Evolutionary conservation across 1,140 invertebrate species (phyloP).

Genomic region (Brachionus rubens): DNA sequence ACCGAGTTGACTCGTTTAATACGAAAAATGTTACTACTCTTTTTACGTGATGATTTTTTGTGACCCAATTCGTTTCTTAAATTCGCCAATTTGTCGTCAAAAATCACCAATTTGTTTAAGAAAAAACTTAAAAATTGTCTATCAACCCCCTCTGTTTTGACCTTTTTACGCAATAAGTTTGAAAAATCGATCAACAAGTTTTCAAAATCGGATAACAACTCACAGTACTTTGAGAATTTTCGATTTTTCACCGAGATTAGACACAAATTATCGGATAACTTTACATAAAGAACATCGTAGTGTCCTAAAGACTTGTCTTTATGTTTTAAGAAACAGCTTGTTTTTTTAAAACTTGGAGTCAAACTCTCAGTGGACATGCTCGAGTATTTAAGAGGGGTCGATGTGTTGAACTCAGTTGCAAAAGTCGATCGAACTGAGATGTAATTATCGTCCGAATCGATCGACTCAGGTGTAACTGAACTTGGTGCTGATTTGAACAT

Average conservation of each 20-base stretch:
- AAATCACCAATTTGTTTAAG: conserved; percentile 19
- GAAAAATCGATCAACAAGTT: conserved; percentile 3
- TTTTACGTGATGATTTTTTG: no score
- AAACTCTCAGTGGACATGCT: not conserved
- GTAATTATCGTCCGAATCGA: not conserved
- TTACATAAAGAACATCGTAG: conserved; percentile 42
- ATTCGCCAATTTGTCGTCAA: conserved; percentile 11
- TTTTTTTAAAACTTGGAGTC: not conserved
- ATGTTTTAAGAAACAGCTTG: not conserved
- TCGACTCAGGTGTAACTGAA: not conserved
- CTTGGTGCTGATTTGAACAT: not conserved
- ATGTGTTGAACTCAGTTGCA: not conserved
- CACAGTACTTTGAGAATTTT: not conserved
- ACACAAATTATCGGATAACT: not conserved
- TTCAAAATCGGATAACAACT: conserved; percentile 33
- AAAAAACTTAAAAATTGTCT: conserved; percentile 41
- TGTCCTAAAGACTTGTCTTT: not conserved
- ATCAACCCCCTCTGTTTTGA: not conserved
- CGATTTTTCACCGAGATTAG: conserved; percentile 9
- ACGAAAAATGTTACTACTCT: no score
- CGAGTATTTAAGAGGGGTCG: no score
- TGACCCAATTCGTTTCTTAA: conserved; percentile 17
- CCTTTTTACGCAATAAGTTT: not conserved
- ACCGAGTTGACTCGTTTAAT: no score
- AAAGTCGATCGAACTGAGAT: no score